Conservation (phyloP, 2,888 invertebrate species). For the Ommatoiulus sabulosus region DNA sequence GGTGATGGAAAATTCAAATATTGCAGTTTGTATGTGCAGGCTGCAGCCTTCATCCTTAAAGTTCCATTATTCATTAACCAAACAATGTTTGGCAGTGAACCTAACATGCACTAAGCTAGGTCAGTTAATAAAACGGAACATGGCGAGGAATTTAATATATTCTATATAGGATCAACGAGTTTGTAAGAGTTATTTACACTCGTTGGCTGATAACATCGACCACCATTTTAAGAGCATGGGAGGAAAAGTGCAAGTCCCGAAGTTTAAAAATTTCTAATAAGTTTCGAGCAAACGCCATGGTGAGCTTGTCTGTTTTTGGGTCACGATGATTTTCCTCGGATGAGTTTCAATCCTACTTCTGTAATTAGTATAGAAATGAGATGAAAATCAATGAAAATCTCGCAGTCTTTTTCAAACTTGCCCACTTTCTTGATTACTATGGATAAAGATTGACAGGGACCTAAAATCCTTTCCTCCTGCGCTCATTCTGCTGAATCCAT, state of each 20-base stretch:
- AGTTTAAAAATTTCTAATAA: background rate
- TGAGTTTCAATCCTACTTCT: background rate
- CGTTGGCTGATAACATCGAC: background rate
- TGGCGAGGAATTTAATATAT: conserved; percentile 1
- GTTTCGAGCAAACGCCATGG: background rate
- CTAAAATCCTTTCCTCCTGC: background rate
- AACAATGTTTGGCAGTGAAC: conserved; percentile 45
- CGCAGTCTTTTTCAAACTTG: background rate
- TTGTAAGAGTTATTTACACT: background rate
- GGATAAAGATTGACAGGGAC: conserved; percentile 30
- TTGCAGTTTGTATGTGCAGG: background rate
- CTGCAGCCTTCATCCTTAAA: background rate
- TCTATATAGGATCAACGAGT: background rate
- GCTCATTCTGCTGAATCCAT: background rate
- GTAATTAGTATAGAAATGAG: background rate
- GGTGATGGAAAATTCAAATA: conserved; percentile 45
- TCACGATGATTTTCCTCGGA: background rate
- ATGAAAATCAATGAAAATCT: conserved; percentile 30
- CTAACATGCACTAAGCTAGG: conserved; percentile 26
- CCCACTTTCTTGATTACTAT: conserved; percentile 11
- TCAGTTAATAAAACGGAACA: conserved; percentile 45
- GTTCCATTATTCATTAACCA: conserved; percentile 39
- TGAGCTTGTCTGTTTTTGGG: background rate
- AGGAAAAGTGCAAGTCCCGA: background rate
- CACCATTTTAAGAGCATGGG: background rate